Conservation (phyloP, 2,113 vertebrate genomes). For the Choloepus hoffmanni region DNA sequence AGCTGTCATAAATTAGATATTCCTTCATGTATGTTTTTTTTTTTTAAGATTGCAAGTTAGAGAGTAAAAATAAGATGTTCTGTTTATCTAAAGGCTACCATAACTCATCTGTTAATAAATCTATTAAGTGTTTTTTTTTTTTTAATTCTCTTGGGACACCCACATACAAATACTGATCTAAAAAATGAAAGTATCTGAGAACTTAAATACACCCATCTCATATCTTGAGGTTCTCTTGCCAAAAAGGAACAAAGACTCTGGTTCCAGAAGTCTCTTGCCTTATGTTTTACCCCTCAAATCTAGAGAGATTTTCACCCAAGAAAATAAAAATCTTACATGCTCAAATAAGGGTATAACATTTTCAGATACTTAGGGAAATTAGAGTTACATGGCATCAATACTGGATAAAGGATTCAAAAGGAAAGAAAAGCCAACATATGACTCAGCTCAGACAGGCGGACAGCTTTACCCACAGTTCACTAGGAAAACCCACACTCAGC, state of each 20-base stretch:
- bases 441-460: not conserved
- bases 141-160: not conserved
- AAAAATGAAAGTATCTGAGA: slow-evolving; percentile 1
- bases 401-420: not conserved
- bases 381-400: not conserved
- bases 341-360: not conserved
- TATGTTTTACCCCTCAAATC: not conserved
- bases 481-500: not conserved
- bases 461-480: not conserved
- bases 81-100: no score
- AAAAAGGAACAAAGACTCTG: slow-evolving; percentile 46
- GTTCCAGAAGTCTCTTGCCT: not conserved
- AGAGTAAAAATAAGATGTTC: no score
- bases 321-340: not conserved
- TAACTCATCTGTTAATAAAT: no score
- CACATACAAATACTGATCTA: not conserved
- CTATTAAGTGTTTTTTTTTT: not conserved
- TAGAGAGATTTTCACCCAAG: not conserved
- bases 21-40: no score
- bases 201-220: not conserved
- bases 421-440: not conserved
- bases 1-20: no score
- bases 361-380: not conserved
- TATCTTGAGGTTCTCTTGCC: not conserved
- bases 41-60: no score